Conservation (phyloP, 1,140 invertebrate species). For the Stegodyphus dumicola region DNA sequence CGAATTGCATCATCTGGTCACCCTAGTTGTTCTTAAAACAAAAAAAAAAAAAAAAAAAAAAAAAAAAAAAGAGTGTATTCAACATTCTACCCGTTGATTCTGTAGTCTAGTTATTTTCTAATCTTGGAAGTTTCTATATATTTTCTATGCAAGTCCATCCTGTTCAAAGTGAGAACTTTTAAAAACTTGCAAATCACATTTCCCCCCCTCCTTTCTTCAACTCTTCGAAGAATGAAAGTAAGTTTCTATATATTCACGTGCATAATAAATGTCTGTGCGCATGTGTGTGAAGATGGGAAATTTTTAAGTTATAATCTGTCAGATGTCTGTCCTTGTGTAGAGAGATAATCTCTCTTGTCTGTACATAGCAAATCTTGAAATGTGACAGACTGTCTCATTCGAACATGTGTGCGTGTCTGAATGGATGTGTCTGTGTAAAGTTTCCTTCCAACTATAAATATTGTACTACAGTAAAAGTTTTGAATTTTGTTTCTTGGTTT, state of each 20-base stretch:
- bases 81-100: conserved; percentile 41
- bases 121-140: conserved; percentile 60
- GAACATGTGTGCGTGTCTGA: conserved; percentile 38
- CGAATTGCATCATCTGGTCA: not conserved
- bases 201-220: conserved; percentile 25
- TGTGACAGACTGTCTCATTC: conserved; percentile 21
- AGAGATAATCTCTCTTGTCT: conserved; percentile 43
- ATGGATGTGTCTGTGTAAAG: conserved; percentile 40
- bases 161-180: conserved; percentile 62
- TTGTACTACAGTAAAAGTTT: conserved; percentile 36
- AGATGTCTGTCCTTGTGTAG: conserved; percentile 53
- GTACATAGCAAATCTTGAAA: conserved; percentile 53
- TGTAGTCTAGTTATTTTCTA: conserved; percentile 43
- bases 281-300: not conserved
- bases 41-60: too few species aligned
- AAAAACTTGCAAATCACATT: conserved; percentile 50
- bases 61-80: not conserved
- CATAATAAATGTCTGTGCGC: conserved; percentile 30
- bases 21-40: conserved; percentile 1
- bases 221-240: conserved; percentile 51
- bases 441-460: conserved; percentile 41
- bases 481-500: conserved; percentile 40
- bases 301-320: conserved; percentile 39
- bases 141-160: conserved; percentile 62
- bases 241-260: conserved; percentile 53